Evolutionary conservation across 2,797 vertebrate species (phyloP), one percentile per base, ranked within the genome.

Genomic region (Chelonia mydas): DNA sequence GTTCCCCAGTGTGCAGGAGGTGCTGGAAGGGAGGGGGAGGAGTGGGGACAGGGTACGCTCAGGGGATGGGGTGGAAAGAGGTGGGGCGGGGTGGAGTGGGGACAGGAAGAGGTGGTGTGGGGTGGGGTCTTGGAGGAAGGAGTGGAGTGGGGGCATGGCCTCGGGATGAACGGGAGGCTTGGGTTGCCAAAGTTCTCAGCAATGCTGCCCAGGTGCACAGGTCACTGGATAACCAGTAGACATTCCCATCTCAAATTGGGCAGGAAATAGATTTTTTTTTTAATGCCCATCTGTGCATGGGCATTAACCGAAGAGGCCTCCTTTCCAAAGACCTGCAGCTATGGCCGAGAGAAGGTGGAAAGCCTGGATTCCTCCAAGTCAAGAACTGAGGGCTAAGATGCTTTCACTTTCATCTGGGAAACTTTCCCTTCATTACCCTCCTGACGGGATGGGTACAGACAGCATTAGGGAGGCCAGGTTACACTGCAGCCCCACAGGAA

Each of bases 391-490:
- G 77, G 77, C 37, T 0, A 86, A 96, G 94, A 82, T 96, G 95
- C 65, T 96, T 97, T 95, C 87, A 87, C 95, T 97, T 95, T 90
- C 2, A 41, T 95, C 95, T 98, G 94, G 97, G 96, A 97, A 91
- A 94, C 90, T 97, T 98, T 97, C 96, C 95, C 95, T 78, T 98
- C 97, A 98, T 97, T 98, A 97, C 92, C 90, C 92, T 96, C 76
- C 79, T 98, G 98, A 98, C 97, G 95, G 94, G 92, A 98, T 98
- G 93, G 94, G 93, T 80, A 84, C 92, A 96, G 98, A 98, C 98
- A 98, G 94, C 97, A 96, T 97, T 98, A 97, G 91, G 94, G 96
- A 98, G 82, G 96, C 96, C 97, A 97, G 94, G 96, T 94, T 98
- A 97, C 95, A 97, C 97, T 97, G 87, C 74, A 47, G 90, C 90